phyloP scores from a whole-genome alignment of 1,140 invertebrate species.

The Drosophila pandora region DNA sequence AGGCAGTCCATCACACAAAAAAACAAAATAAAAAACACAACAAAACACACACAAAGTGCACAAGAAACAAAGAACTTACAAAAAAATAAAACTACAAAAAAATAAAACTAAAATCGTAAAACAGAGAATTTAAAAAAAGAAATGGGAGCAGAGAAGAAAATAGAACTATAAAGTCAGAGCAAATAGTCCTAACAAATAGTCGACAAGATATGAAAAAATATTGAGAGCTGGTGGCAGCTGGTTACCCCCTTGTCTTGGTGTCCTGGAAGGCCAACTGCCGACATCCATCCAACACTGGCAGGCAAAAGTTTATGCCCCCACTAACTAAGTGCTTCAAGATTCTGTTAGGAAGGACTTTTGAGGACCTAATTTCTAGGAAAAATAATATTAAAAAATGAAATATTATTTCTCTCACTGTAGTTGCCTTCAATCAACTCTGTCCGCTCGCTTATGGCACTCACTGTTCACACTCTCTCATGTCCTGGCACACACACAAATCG shows the following conservation, averaged over 20 bases:
- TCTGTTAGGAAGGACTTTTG: background rate
- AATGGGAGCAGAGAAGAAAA: constrained; percentile 11
- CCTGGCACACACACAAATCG: constrained; percentile 44
- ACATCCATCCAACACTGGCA: background rate
- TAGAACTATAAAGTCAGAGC: constrained; percentile 57
- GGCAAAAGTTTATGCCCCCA: constrained; percentile 1
- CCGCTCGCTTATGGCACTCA: background rate
- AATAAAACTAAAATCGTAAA: constrained; percentile 39
- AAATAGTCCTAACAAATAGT: constrained; percentile 57
- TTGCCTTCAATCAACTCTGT: background rate
- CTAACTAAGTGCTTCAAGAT: too few species aligned
- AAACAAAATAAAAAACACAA: constrained; percentile 16
- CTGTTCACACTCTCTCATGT: constrained; percentile 29
- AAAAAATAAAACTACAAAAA: background rate
- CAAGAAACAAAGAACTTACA: constrained; percentile 19
- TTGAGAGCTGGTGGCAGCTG: background rate
- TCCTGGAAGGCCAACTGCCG: too few species aligned
- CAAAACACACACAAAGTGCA: constrained; percentile 25
- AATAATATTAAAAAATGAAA: too few species aligned
- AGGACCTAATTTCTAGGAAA: background rate
- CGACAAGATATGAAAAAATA: constrained; percentile 28
- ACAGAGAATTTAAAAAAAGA: constrained; percentile 28
- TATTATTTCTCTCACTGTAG: background rate
- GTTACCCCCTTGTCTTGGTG: too few species aligned
- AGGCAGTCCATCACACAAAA: constrained; percentile 5